Conservation (phyloP, 2,888 invertebrate species). For the Drosophila koepferae region DNA sequence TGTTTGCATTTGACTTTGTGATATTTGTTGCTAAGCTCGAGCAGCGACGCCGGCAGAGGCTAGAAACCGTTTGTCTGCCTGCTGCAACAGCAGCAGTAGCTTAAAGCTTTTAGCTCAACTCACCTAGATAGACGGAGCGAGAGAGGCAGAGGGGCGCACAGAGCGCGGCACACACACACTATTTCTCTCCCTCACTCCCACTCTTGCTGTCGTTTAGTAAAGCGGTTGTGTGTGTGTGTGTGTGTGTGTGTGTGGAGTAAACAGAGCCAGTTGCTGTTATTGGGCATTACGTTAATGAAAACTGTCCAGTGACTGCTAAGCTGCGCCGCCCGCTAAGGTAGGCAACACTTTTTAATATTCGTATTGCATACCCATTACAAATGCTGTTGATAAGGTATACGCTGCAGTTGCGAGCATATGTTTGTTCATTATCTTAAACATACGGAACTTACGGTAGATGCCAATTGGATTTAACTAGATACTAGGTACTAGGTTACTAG, state of each 20-base stretch:
- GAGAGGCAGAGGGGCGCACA: constrained; percentile 1
- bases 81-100: constrained; percentile 21
- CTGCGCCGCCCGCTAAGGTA: constrained; percentile 29
- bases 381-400: background rate
- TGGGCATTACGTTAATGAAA: constrained; percentile 41
- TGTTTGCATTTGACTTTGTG: constrained; percentile 25
- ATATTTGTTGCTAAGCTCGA: constrained; percentile 16
- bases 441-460: background rate
- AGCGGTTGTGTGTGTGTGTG: background rate
- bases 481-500: too few species aligned
- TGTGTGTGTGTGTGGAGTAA: constrained; percentile 15
- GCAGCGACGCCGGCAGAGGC: constrained; percentile 12
- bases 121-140: background rate
- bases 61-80: constrained; percentile 9
- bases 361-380: background rate
- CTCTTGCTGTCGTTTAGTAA: background rate
- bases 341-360: constrained; percentile 37
- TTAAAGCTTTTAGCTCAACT: constrained; percentile 19
- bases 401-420: background rate
- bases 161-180: constrained; percentile 6
- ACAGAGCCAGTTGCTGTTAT: constrained; percentile 18
- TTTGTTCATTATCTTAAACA: background rate
- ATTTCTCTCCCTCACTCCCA: too few species aligned
- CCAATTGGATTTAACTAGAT: background rate
- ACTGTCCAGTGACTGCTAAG: constrained; percentile 24